Evolutionary conservation across 2,797 vertebrate species (phyloP), one percentile per base, ranked within the genome.

Genomic region (Nasua narica): DNA sequence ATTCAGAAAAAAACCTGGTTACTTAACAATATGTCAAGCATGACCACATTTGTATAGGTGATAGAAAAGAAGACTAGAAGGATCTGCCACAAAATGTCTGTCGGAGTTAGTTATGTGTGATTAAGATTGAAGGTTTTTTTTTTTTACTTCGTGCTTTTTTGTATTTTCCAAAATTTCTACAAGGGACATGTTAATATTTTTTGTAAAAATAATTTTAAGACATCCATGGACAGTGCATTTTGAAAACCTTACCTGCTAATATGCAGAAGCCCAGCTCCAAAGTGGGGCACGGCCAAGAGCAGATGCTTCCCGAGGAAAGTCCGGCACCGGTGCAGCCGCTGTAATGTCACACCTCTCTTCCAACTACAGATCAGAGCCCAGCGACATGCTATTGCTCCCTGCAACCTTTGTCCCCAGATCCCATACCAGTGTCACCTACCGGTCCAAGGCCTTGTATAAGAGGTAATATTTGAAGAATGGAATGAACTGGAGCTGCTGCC

Each of bases 241-340:
- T 89, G 90, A 83, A 50, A 23, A 84, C 14, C 83, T 91, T 32
- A 99, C 99, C 99, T 98, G 94, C 90, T 98, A n/a, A 99, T 96
- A 29, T 99, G 98, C 32, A 99, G 95, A 72, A 99, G 98, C 2
- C 98, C 98, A 3, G 97, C 97, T 92, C 99, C 99, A 97, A 99
- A 99, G 95, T 98, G 99, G 25, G 99, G 99, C 16, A 99, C 98
- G 8, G 98, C 97, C 6, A 97, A 87, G n/a, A 99, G 98, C 94
- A 99, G 97, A 27, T 90, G 62, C 19, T 94, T 94, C 70, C 97
- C 96, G 87, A 99, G 98, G 29, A 96, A 46, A 29, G 96, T 69
- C 27, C 78, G 94, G 40, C 87, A 96, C 48, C 90, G 98, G 70
- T 97, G 86, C 77, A 99, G 98, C 19, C 76, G 7, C 3, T 86